Evolutionary conservation across 2,113 vertebrate genomes (phyloP), one percentile per base, ranked within the genome.

Genomic region (Elephantulus edwardii): DNA sequence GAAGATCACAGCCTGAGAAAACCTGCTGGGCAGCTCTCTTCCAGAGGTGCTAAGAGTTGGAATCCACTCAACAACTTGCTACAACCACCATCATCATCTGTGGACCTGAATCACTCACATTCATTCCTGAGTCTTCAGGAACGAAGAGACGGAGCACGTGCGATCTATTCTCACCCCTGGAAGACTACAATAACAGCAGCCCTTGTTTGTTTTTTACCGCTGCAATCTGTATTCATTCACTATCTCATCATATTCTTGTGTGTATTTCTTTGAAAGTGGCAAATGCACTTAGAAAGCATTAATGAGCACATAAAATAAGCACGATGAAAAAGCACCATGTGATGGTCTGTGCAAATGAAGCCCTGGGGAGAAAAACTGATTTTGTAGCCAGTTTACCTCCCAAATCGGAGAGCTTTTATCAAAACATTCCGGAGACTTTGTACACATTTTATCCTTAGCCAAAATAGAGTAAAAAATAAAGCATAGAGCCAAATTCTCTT

Each of bases 381-480:
- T 90, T 89, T 85, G 16, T 79, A 86, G 33, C 88, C 13, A 87
- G 42, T 89, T 94, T 94, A 90, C 66, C 66, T 95, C 28, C 50
- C 60, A 91, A 86, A 76, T 95, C 82, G 68, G 76, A 88, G 62
- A 46, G 62, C n/a, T 93, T 94, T 83, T 50, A 93, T 95, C 58
- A 88, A 92, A 92, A 91, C 88, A 91, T 54, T 91, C 33, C 74
- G 56, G 48, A 64, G 42, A 78, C 26, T 91, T 92, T 94, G 64
- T 88, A 82, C 33, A 54, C 38, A 46, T 82, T 87, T 88, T 64
- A 76, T 91, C 82, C n/a, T 77, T 87, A 94, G 84, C 71, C 91
- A 91, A 95, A 92, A 91, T 28, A 74, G 42, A 93, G 14, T 82
- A 48, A 92, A 93, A n/a, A 95, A 83, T 77, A 84, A 84, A 89